Evolutionary conservation across 1,140 invertebrate genomes (phyloP).

Genomic region (Archivesica marissinica): DNA sequence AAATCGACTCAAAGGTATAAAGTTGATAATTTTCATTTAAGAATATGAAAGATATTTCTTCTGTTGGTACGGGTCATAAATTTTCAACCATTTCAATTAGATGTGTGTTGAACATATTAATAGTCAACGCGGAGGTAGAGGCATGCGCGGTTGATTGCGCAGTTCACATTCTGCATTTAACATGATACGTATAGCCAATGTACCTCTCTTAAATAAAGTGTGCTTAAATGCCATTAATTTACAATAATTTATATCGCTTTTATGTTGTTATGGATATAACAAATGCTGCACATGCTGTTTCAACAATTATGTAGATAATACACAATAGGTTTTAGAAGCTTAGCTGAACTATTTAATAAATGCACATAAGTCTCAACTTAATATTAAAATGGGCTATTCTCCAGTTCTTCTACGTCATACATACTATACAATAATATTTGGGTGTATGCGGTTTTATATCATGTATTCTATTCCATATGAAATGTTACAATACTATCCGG

Average conservation of each 20-base stretch:
- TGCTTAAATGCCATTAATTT: not conserved
- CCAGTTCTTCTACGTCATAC: too few species aligned
- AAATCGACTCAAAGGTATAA: not conserved
- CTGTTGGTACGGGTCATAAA: constrained; percentile 15
- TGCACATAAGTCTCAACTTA: too few species aligned
- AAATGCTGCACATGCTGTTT: too few species aligned
- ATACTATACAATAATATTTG: too few species aligned
- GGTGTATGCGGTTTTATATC: too few species aligned
- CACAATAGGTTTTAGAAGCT: too few species aligned
- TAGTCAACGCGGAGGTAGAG: not conserved
- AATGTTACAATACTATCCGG: too few species aligned
- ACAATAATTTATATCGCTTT: not conserved
- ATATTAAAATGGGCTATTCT: too few species aligned
- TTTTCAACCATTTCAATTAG: constrained; percentile 43
- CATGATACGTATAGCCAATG: not conserved
- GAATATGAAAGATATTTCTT: constrained; percentile 14
- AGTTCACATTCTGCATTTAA: not conserved
- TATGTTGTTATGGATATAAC: not conserved
- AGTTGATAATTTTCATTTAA: not conserved
- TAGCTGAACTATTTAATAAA: too few species aligned
- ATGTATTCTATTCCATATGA: too few species aligned
- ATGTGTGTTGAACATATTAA: not conserved
- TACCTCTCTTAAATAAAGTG: not conserved
- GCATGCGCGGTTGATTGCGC: not conserved
- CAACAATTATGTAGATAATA: too few species aligned